Evolutionary conservation across 2,888 invertebrate species (phyloP).

Genomic region (Leptinotarsa peninsularis): DNA sequence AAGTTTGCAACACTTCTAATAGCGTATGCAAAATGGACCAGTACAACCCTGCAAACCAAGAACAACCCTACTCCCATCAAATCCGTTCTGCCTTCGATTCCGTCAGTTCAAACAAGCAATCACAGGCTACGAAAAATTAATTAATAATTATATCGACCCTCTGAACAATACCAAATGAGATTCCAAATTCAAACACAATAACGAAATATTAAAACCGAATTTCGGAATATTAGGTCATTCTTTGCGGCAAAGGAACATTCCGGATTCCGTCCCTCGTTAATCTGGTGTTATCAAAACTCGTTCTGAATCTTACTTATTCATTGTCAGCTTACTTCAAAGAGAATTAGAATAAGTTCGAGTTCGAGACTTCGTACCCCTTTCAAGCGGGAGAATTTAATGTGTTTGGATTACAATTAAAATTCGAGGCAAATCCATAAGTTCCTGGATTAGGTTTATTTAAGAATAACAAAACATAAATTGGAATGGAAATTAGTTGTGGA

Average conservation of each 20-base stretch:
- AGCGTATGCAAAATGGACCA: neutral
- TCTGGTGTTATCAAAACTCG: constrained; percentile 59
- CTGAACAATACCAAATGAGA: constrained; percentile 45
- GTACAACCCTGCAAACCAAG: constrained; percentile 27
- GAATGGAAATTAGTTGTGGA: constrained; percentile 38
- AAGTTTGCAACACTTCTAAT: neutral
- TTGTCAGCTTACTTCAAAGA: constrained; percentile 61
- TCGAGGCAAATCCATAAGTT: constrained; percentile 48
- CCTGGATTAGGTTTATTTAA: constrained; percentile 46
- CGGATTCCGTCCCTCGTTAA: constrained; percentile 34
- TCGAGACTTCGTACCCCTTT: constrained; percentile 50
- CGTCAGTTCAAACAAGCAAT: constrained; percentile 50
- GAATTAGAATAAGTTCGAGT: constrained; percentile 59
- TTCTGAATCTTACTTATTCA: constrained; percentile 61
- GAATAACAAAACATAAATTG: constrained; percentile 46
- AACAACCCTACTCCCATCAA: constrained; percentile 42
- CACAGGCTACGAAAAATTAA: constrained; percentile 52
- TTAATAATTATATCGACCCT: constrained; percentile 49
- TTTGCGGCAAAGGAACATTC: constrained; percentile 25
- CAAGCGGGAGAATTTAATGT: constrained; percentile 51
- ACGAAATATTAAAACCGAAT: constrained; percentile 46
- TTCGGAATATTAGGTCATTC: constrained; percentile 38
- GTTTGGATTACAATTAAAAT: constrained; percentile 52
- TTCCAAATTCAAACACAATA: constrained; percentile 50
- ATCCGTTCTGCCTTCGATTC: constrained; percentile 50